Evolutionary conservation across 2,113 vertebrate genomes (phyloP).

Genomic region (Urocitellus parryii): DNA sequence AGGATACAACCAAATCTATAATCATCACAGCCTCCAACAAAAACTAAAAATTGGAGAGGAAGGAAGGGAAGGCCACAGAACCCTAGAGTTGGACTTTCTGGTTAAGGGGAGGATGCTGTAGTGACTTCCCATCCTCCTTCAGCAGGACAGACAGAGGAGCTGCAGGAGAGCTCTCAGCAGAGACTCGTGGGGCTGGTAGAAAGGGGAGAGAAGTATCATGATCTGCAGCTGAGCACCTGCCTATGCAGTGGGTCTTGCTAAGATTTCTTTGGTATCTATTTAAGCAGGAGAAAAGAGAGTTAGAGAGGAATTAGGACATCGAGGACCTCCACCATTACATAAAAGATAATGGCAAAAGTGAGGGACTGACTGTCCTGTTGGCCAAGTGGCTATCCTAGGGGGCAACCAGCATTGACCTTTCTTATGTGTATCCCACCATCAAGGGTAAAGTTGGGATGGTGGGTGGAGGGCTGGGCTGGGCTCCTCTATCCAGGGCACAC

Average conservation of each 20-base stretch:
- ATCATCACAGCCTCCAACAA: background rate
- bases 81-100: background rate
- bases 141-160: background rate
- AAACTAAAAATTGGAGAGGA: constrained; percentile 1
- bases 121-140: background rate
- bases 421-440: background rate
- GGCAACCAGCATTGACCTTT: background rate
- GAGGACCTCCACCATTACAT: too few relatives aligned
- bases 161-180: background rate
- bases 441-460: background rate
- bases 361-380: background rate
- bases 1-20: background rate
- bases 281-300: background rate
- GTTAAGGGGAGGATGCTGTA: background rate
- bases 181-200: background rate
- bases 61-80: background rate
- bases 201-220: background rate
- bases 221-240: background rate
- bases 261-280: background rate
- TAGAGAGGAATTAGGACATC: background rate
- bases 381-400: background rate
- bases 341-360: background rate
- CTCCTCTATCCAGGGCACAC: background rate
- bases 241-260: background rate
- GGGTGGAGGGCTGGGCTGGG: background rate